Evolutionary conservation across 2,113 vertebrate genomes (phyloP).

Genomic region (Scatophagus argus): DNA sequence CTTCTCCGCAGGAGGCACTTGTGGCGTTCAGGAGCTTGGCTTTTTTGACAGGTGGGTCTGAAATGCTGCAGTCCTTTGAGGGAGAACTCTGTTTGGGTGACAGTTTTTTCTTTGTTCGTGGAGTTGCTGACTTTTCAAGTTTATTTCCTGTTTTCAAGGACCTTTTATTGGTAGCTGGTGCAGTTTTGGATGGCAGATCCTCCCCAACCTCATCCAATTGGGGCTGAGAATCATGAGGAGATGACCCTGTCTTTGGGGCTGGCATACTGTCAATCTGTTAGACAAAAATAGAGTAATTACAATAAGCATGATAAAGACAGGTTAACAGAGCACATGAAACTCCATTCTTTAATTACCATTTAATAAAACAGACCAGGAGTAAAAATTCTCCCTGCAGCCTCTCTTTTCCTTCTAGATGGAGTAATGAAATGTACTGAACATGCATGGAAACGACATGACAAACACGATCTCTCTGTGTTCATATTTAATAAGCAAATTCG

Average conservation of each 20-base stretch:
- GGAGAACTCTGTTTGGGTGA: constrained; percentile 63
- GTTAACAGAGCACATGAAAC: neutral
- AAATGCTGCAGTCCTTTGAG: constrained; percentile 60
- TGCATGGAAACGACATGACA: neutral
- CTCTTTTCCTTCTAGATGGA: neutral
- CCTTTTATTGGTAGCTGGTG: constrained; percentile 61
- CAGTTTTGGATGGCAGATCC: constrained; percentile 57
- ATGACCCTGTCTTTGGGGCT: constrained; percentile 79
- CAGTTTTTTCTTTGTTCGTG: constrained; percentile 75
- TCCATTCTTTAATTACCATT: neutral
- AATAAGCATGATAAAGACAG: neutral
- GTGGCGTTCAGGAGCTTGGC: constrained; percentile 72
- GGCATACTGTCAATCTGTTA: constrained; percentile 80
- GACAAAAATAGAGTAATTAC: neutral
- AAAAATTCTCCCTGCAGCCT: neutral
- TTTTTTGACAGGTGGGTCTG: constrained; percentile 72
- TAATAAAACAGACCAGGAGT: neutral
- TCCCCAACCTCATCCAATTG: constrained; percentile 79
- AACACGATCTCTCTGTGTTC: neutral
- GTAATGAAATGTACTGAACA: neutral
- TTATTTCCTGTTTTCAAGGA: constrained; percentile 61
- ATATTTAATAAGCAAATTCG: neutral
- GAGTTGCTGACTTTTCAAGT: constrained; percentile 62
- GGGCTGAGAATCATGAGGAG: constrained; percentile 72
- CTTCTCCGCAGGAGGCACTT: constrained; percentile 76